Evolutionary conservation across 2,888 invertebrate genomes (phyloP).

Genomic region (Pterostichus niger): DNA sequence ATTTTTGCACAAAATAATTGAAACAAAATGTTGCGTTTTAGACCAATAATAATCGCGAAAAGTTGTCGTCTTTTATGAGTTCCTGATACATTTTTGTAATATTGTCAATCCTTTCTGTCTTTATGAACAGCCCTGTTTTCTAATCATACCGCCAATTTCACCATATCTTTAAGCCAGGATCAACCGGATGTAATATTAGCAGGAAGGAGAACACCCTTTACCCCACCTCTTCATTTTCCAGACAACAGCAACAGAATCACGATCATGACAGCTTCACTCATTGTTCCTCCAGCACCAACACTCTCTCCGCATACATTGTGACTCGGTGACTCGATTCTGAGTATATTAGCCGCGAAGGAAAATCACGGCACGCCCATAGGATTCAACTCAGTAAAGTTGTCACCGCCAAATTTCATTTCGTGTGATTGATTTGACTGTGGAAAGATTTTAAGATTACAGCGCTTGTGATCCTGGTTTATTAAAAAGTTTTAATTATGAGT

Average conservation of each 20-base stretch:
- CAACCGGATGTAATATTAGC: conserved; percentile 62
- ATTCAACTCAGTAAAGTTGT: conserved; percentile 19
- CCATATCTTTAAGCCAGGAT: neutral
- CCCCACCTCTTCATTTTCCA: neutral
- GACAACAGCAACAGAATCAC: neutral
- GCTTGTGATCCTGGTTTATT: conserved; percentile 41
- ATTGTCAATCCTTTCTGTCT: too few species aligned
- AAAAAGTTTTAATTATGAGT: conserved; percentile 56
- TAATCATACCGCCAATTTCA: too few species aligned
- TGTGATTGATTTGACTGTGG: conserved; percentile 53
- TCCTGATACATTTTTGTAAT: too few species aligned
- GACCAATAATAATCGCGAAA: too few species aligned
- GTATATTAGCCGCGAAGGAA: conserved; percentile 44
- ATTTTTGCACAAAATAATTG: too few species aligned
- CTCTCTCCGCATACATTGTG: conserved; percentile 43
- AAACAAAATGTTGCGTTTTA: too few species aligned
- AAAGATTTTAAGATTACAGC: conserved; percentile 46
- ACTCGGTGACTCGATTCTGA: conserved; percentile 35
- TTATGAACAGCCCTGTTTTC: too few species aligned
- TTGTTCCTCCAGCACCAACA: conserved; percentile 16
- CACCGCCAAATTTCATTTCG: conserved; percentile 51
- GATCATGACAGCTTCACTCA: conserved; percentile 34
- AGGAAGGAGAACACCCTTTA: conserved; percentile 2
- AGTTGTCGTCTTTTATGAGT: too few species aligned
- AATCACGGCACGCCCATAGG: conserved; percentile 32